Conservation (phyloP, 2,888 invertebrate genomes). For the Biston betularia region DNA sequence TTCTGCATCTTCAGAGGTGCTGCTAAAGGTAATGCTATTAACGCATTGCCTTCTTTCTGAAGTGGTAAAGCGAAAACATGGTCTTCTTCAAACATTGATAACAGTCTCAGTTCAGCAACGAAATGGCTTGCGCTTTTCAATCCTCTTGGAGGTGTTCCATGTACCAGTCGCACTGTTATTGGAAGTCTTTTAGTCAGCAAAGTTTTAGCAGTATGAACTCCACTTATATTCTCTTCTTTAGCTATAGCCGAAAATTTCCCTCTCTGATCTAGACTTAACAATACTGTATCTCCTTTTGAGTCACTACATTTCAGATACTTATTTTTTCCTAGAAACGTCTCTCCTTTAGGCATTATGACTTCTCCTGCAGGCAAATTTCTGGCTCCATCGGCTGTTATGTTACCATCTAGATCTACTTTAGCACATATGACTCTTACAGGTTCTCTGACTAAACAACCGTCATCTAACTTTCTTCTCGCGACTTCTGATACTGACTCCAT, state of each 20-base stretch:
- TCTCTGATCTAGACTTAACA: conserved; percentile 94
- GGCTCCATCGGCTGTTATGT: conserved; percentile 88
- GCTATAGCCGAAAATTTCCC: conserved; percentile 97
- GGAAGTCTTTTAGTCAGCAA: conserved; percentile 96
- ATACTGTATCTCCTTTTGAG: conserved; percentile 92
- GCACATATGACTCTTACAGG: conserved; percentile 90
- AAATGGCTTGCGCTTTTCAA: conserved; percentile 93
- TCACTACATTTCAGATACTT: conserved; percentile 95
- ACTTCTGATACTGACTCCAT: conserved; percentile 95
- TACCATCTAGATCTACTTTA: conserved; percentile 87
- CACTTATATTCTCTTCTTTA: conserved; percentile 96
- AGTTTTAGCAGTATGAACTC: conserved; percentile 96
- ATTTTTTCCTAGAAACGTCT: conserved; percentile 89
- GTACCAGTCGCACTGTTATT: conserved; percentile 95
- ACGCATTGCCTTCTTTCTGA: conserved; percentile 91
- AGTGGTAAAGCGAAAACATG: conserved; percentile 94
- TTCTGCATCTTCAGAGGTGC: conserved; percentile 94
- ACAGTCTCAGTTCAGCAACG: conserved; percentile 93
- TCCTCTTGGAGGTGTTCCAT: conserved; percentile 95
- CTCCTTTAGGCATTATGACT: conserved; percentile 92
- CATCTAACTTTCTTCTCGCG: conserved; percentile 90
- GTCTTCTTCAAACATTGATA: conserved; percentile 95
- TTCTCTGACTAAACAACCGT: conserved; percentile 92
- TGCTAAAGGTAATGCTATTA: conserved; percentile 94
- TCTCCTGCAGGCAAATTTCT: conserved; percentile 94